phyloP scores from a whole-genome alignment of 1,140 invertebrate species.

The Fopius arisanus region DNA sequence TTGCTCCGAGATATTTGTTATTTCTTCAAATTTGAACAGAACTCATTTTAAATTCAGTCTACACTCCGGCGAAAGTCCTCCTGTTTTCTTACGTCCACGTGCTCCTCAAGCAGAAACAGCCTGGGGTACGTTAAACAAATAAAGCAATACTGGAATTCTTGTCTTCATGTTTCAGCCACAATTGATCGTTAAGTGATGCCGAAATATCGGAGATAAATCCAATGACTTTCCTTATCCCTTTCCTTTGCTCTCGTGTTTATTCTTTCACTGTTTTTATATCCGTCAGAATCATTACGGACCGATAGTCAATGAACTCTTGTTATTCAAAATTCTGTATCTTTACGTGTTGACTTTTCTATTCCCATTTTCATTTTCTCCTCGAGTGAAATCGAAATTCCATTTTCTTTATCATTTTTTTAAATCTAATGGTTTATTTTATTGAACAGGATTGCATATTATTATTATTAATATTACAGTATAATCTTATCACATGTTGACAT shows the following conservation, averaged over 20 bases:
- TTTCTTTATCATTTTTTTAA: no score
- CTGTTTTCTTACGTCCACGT: constrained; percentile 13
- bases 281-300: not conserved
- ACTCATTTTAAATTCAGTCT: constrained; percentile 26
- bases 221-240: not conserved
- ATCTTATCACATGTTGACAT: no score
- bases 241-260: not conserved
- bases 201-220: not conserved
- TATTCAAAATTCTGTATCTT: no score
- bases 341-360: no score
- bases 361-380: no score
- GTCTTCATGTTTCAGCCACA: not conserved
- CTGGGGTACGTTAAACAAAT: constrained; percentile 3
- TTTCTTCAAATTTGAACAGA: not conserved
- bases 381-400: no score
- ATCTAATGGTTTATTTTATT: no score
- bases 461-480: no score
- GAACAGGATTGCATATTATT: no score
- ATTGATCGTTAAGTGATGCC: not conserved
- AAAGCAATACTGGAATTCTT: not conserved
- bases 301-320: no score
- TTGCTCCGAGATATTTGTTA: no score
- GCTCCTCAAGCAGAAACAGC: constrained; percentile 31
- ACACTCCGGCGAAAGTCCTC: constrained; percentile 25
- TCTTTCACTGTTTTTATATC: not conserved